Evolutionary conservation across 2,113 vertebrate species (phyloP).

Genomic region (Cynopterus brachyotis): DNA sequence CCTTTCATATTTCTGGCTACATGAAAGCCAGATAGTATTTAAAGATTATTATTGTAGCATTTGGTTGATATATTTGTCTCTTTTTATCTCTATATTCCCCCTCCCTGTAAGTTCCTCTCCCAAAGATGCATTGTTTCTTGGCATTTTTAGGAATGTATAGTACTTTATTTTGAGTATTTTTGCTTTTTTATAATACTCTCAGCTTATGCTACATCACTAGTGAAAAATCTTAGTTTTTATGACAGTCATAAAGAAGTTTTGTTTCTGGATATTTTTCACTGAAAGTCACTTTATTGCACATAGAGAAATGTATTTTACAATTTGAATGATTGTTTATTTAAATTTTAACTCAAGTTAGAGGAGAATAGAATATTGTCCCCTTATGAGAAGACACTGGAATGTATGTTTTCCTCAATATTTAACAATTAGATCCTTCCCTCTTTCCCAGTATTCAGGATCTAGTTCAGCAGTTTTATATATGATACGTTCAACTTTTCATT

Average conservation of each 20-base stretch:
- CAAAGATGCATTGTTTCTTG: not conserved
- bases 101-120: not conserved
- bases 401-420: not conserved
- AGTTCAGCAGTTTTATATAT: not conserved
- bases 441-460: not conserved
- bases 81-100: not conserved
- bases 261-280: conserved; percentile 31
- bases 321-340: not conserved
- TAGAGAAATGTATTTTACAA: not conserved
- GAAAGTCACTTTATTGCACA: not conserved
- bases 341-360: conserved; percentile 1
- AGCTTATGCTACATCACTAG: not conserved
- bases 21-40: not conserved
- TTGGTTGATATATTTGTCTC: not conserved
- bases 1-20: not conserved
- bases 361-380: not conserved
- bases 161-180: conserved; percentile 6
- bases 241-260: not conserved
- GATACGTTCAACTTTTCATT: not conserved
- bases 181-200: not conserved
- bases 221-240: conserved; percentile 18
- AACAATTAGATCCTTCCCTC: not conserved
- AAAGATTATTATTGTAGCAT: conserved; percentile 2
- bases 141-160: not conserved
- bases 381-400: not conserved